Percentiles rank a stretch among this genome's conserved stretches.
Conservation (phyloP, 2,113 vertebrate species). For the Chitala chitala region DNA sequence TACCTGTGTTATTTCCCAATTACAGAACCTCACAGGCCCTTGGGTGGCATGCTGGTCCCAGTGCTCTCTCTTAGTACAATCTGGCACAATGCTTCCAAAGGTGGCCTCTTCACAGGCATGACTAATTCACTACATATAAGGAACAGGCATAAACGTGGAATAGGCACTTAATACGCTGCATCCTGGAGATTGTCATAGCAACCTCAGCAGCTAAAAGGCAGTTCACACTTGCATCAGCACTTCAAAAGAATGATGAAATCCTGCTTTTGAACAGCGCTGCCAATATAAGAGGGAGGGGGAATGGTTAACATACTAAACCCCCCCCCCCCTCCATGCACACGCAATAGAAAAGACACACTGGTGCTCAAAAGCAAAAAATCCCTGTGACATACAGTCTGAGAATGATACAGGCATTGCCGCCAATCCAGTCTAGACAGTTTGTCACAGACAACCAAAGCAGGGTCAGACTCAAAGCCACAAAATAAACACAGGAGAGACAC, state of each 20-base stretch:
- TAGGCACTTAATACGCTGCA: neutral
- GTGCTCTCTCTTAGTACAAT: slow-evolving; percentile 1
- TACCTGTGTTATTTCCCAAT: neutral
- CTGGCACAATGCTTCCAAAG: neutral
- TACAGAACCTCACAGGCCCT: neutral
- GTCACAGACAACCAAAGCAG: neutral
- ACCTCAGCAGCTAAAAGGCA: slow-evolving; percentile 1
- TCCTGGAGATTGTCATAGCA: slow-evolving; percentile 14
- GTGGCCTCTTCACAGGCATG: neutral
- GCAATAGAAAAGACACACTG: too few species aligned
- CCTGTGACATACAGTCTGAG: neutral
- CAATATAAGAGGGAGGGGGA: too few species aligned
- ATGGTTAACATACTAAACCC: neutral
- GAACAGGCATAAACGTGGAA: slow-evolving; percentile 12
- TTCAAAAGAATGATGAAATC: slow-evolving; percentile 16
- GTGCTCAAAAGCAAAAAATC: neutral
- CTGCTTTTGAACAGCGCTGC: neutral
- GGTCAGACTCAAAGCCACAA: neutral
- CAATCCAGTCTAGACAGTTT: neutral
- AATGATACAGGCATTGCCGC: neutral
- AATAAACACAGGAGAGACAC: neutral
- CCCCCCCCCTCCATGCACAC: too few species aligned
- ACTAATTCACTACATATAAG: neutral
- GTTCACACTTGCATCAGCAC: slow-evolving; percentile 7
- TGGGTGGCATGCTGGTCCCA: neutral